Evolutionary conservation across 2,113 vertebrate species (phyloP), one percentile per base, ranked within the genome.

Genomic region (Rhabdornis inornatus): DNA sequence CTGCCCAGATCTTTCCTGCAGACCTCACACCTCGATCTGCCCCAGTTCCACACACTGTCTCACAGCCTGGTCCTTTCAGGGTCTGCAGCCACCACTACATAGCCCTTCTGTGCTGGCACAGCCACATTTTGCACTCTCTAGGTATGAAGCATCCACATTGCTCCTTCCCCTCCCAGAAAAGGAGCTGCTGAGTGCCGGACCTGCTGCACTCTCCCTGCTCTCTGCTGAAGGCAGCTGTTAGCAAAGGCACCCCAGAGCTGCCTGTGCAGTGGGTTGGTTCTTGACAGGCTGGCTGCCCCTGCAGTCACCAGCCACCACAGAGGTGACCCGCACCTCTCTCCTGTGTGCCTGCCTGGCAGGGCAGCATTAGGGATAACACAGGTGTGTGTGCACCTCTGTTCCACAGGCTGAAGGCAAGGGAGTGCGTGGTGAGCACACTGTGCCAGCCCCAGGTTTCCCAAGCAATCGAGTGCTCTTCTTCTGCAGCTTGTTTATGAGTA

Each of bases 391-490:
- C 11, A 7, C 13, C 75, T 83, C 50, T 61, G 50, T 21, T 69
- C 27, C 27, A 61, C 11, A 14, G 50, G 27, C 57, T 33, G 53
- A n/a, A 50, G 59, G 15, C 20, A 37, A 74, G 57, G 47, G 12
- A 87, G 23, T 1, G 1, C 11, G 9, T 2, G 4, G 25, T 6
- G 22, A 59, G 23, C 19, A 13, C 3, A 1, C 9, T 30, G 17
- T 45, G 35, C 12, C 42, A 80, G 31, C 23, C 31, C 3, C 50
- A 53, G 59, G 20, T 28, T 90, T 80, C 30, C n/a, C 13, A n/a
- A 27, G 15, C 7, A 16, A 17, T 74, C 2, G 3, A 25, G 22
- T 6, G 13, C 13, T 61, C 49, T 64, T 68, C 35, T 52, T 65
- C 68, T 50, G 45, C n/a, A 68, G 24, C 20, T 74, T 39, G 16